Percentiles rank a stretch among this genome's conserved stretches.
Conservation (phyloP, 2,113 vertebrate species). For the Craseonycteris thonglongyai region DNA sequence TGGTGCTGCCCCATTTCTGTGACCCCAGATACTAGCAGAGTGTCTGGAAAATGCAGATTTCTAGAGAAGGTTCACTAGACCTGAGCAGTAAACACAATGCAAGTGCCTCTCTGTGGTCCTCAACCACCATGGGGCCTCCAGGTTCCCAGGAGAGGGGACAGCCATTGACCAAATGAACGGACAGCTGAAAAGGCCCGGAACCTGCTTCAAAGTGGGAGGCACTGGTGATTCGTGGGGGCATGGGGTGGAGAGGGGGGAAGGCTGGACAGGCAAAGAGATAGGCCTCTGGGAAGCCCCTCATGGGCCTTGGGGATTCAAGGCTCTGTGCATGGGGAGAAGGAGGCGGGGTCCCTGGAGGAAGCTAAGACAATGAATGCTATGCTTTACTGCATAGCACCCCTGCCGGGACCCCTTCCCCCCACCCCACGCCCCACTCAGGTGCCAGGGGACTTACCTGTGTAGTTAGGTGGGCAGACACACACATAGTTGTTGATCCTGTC, state of each 20-base stretch:
- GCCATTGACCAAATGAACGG: neutral
- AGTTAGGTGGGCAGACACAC: conserved; percentile 92
- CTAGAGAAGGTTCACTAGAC: neutral
- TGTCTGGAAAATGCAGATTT: neutral
- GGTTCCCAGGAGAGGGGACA: neutral
- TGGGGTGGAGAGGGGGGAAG: no score
- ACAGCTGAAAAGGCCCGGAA: neutral
- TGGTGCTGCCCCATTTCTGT: neutral
- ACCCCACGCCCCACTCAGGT: fast-evolving
- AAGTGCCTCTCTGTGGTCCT: neutral
- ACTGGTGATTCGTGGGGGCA: neutral
- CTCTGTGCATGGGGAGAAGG: neutral
- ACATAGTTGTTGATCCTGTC: conserved; percentile 97
- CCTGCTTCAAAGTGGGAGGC: neutral
- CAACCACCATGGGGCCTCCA: neutral
- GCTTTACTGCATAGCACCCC: fast-evolving
- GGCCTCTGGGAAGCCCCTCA: neutral
- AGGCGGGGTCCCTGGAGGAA: neutral
- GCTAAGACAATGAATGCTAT: neutral
- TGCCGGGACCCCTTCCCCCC: no score
- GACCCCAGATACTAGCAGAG: neutral
- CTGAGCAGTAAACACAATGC: neutral
- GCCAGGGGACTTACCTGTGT: conserved; percentile 81
- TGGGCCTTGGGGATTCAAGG: neutral
- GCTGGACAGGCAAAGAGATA: neutral